These are phyloP conservation scores for Adelphocoris suturalis DNA, from an alignment of 2,888 invertebrate genomes.

Conservation along the genomic window DNA sequence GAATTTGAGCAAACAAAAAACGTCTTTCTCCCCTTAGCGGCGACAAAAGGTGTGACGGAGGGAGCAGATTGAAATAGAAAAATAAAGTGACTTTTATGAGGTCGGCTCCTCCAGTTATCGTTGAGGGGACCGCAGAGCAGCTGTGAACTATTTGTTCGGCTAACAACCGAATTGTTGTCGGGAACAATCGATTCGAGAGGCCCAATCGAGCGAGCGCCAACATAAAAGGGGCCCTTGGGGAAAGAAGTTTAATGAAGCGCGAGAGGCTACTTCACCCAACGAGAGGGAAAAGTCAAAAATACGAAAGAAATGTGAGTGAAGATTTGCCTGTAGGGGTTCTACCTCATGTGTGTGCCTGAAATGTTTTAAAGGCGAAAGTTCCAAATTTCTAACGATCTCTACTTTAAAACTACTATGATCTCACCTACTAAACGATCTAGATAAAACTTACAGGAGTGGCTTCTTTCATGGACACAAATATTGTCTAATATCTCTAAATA, in stretches of 20 bases:
- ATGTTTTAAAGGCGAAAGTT: too few species aligned
- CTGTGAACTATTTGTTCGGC: slow-evolving; percentile 37
- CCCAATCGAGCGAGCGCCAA: slow-evolving; percentile 38
- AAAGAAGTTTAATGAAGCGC: slow-evolving; percentile 47
- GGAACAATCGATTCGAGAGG: slow-evolving; percentile 40
- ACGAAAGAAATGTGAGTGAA: not conserved
- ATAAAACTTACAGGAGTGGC: too few species aligned
- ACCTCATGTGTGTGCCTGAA: too few species aligned
- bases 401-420: too few species aligned
- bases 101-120: not conserved
- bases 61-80: slow-evolving; percentile 14
- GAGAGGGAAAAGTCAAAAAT: not conserved
- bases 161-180: slow-evolving; percentile 43
- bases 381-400: too few species aligned
- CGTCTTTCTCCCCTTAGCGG: not conserved
- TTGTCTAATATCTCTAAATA: too few species aligned
- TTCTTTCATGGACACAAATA: too few species aligned
- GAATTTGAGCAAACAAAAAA: too few species aligned
- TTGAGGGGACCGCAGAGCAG: not conserved
- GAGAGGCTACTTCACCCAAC: not conserved
- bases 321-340: not conserved
- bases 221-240: not conserved
- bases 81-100: slow-evolving; percentile 46
- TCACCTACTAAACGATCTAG: too few species aligned
- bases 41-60: slow-evolving; percentile 1